A percentile compares a stretch with the other conserved stretches of the same genome.
phyloP scores from a whole-genome alignment of 2,113 vertebrate genomes.

The Hippopotamus amphibius region DNA sequence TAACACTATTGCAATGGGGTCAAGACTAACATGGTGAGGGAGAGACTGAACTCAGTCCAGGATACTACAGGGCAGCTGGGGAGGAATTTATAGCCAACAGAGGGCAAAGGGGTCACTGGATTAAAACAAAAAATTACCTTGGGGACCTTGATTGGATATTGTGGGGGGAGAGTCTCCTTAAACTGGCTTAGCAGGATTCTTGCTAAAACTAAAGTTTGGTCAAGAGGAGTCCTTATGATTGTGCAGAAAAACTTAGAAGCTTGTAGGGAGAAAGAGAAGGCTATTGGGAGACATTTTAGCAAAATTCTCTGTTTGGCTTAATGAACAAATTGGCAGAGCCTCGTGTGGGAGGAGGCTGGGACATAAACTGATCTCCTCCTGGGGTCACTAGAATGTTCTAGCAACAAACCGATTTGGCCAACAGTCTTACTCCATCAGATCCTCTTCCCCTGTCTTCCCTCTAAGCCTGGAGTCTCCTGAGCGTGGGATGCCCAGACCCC shows the following conservation, averaged over 20 bases:
- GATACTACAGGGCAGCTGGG: neutral
- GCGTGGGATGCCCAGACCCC: neutral
- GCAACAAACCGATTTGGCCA: neutral
- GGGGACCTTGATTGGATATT: neutral
- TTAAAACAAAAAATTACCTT: neutral
- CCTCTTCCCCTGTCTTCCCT: neutral
- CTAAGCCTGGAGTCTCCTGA: neutral
- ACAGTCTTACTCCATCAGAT: too few relatives aligned
- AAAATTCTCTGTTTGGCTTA: neutral
- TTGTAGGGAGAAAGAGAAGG: neutral
- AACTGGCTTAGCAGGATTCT: neutral
- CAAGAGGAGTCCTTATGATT: fast-evolving
- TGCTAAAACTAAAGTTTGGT: neutral
- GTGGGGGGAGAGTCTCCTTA: fast-evolving
- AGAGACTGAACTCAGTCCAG: neutral
- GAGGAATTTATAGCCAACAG: fast-evolving
- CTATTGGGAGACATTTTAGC: fast-evolving
- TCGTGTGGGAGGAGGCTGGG: neutral
- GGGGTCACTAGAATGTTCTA: neutral
- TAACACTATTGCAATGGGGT: fast-evolving
- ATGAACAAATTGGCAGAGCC: fast-evolving
- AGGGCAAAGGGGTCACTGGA: too few relatives aligned
- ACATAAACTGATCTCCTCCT: fast-evolving
- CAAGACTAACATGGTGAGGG: fast-evolving
- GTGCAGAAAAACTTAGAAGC: too few relatives aligned